Evolutionary conservation across 2,797 vertebrate genomes (phyloP).

Genomic region (Cossypha caffra): DNA sequence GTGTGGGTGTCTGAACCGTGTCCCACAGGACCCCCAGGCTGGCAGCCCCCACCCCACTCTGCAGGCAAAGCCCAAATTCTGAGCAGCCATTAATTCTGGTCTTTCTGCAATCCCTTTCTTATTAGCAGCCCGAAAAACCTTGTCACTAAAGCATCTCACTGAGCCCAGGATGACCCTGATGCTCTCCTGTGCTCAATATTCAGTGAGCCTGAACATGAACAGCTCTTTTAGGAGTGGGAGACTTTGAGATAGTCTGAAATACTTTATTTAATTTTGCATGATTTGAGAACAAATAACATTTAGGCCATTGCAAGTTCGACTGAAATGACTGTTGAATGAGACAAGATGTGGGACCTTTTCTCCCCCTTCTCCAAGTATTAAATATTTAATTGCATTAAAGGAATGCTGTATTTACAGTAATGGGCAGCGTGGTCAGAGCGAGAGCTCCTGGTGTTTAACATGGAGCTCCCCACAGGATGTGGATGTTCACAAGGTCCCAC

Average conservation of each 20-base stretch:
- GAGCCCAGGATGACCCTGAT: neutral
- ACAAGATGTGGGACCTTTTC: neutral
- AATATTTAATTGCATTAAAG: conserved; percentile 53
- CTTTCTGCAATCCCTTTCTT: neutral
- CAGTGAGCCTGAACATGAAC: neutral
- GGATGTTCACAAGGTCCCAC: neutral
- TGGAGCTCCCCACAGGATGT: neutral
- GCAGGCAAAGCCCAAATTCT: neutral
- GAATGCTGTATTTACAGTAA: conserved; percentile 46
- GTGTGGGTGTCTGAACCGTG: fast-evolving
- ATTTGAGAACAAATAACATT: neutral
- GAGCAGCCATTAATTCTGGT: neutral
- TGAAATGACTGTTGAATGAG: neutral
- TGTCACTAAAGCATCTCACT: fast-evolving
- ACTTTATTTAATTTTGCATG: conserved; percentile 36
- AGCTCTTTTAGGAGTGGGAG: neutral
- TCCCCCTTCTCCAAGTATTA: neutral
- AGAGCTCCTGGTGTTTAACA: neutral
- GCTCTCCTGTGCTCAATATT: neutral
- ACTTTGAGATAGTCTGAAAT: neutral
- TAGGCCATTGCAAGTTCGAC: neutral
- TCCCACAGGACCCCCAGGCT: neutral
- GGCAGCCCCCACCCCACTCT: neutral
- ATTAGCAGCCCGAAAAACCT: neutral
- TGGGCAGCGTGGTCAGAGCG: neutral